Conservation (phyloP, 1,140 invertebrate genomes). For the Brachionus asplanchnoidis region DNA sequence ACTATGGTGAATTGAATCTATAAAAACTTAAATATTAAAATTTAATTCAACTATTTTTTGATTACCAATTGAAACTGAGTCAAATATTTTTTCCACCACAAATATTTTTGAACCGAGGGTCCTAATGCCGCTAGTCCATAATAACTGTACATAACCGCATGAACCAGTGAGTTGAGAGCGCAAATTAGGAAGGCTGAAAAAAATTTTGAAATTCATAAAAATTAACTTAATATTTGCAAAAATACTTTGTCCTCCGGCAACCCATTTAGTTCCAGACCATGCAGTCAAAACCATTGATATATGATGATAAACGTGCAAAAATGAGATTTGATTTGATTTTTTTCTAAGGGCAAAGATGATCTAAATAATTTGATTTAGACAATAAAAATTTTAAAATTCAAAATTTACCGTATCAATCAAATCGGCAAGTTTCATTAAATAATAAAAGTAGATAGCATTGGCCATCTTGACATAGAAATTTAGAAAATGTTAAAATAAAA, state of each 20-base stretch:
- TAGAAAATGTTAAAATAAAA: neutral
- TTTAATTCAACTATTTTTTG: neutral
- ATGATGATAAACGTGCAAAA: conserved; percentile 69
- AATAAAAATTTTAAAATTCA: neutral
- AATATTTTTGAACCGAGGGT: conserved; percentile 53
- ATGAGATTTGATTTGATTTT: conserved; percentile 70
- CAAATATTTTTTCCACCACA: conserved; percentile 59
- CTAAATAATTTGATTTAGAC: neutral
- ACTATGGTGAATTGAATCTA: conserved; percentile 16
- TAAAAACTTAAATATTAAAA: neutral
- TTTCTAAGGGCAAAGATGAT: conserved; percentile 64
- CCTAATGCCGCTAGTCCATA: conserved; percentile 65
- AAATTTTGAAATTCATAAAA: neutral
- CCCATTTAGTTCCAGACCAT: conserved; percentile 50
- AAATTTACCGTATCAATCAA: conserved; percentile 44
- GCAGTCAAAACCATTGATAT: conserved; percentile 55
- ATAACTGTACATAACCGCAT: conserved; percentile 74
- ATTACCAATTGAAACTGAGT: conserved; percentile 52
- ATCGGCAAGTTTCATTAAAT: conserved; percentile 46
- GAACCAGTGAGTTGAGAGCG: conserved; percentile 66
- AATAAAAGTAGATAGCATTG: conserved; percentile 45
- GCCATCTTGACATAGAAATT: conserved; percentile 24
- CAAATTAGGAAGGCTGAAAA: conserved; percentile 46
- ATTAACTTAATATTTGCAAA: neutral
- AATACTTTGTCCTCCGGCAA: conserved; percentile 43